These are phyloP conservation scores for Liparis tanakae DNA, from an alignment of 2,797 vertebrate genomes.

Conservation along the genomic window DNA sequence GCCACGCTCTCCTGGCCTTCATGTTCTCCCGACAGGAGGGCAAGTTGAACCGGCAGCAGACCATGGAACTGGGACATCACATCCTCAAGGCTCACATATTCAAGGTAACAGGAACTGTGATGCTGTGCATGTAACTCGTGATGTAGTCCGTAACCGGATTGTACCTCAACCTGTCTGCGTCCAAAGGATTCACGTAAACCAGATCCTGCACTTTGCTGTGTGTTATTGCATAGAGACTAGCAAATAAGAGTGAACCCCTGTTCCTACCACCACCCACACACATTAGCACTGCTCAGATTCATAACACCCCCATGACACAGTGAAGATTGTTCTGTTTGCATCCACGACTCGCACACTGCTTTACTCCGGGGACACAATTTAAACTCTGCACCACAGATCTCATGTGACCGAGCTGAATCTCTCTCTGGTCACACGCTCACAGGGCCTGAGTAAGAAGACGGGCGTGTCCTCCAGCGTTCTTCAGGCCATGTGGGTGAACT, in stretches of 20 bases:
- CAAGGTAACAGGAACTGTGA: slow-evolving; percentile 83
- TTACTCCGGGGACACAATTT: slow-evolving; percentile 56
- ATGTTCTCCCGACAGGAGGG: slow-evolving; percentile 98
- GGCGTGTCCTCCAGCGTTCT: slow-evolving; percentile 97
- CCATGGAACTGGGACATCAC: slow-evolving; percentile 98
- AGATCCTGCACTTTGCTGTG: slow-evolving; percentile 9
- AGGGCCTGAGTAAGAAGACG: slow-evolving; percentile 97
- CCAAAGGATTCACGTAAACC: slow-evolving; percentile 19
- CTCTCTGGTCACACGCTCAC: slow-evolving; percentile 50
- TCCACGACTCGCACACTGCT: slow-evolving; percentile 34
- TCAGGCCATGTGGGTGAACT: slow-evolving; percentile 96
- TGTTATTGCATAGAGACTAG: slow-evolving; percentile 15
- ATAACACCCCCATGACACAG: slow-evolving; percentile 33
- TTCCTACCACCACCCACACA: slow-evolving; percentile 39
- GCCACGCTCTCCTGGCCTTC: slow-evolving; percentile 96
- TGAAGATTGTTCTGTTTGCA: slow-evolving; percentile 35
- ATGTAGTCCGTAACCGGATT: slow-evolving; percentile 23
- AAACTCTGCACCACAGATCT: slow-evolving; percentile 67
- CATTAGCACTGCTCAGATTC: slow-evolving; percentile 42
- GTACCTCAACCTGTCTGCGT: background rate
- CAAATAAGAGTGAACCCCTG: slow-evolving; percentile 26
- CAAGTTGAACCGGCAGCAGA: slow-evolving; percentile 97
- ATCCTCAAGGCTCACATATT: slow-evolving; percentile 99
- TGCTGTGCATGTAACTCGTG: slow-evolving; percentile 5
- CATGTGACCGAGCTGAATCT: slow-evolving; percentile 71